phyloP scores from a whole-genome alignment of 2,888 invertebrate genomes.

The Aromia moschata region DNA sequence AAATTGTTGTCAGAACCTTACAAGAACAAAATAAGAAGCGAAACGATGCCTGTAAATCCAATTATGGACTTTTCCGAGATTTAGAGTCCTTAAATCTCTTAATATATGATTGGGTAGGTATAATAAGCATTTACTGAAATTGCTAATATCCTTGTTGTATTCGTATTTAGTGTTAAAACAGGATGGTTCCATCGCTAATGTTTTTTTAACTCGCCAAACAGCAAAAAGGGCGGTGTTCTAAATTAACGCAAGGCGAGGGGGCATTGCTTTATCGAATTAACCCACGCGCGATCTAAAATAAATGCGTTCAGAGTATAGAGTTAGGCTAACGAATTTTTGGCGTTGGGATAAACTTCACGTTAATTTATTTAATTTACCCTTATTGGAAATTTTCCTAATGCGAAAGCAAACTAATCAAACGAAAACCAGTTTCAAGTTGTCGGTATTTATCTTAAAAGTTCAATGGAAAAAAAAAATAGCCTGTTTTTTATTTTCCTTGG shows the following conservation, averaged over 20 bases:
- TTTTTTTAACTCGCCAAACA: background rate
- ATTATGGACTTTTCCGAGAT: no score
- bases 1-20: no score
- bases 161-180: no score
- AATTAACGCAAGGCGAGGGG: background rate
- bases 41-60: no score
- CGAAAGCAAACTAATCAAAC: background rate
- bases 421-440: background rate
- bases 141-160: no score
- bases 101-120: no score
- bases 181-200: no score
- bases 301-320: background rate
- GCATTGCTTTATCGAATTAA: background rate
- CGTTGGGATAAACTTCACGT: background rate
- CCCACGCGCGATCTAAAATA: background rate
- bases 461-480: background rate
- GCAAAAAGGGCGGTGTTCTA: background rate
- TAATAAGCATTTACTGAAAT: no score
- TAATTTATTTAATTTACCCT: background rate
- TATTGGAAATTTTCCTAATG: background rate
- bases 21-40: no score
- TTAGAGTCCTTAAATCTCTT: no score
- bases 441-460: background rate
- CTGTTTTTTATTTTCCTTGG: no score
- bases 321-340: background rate